Percentiles rank a stretch among this genome's conserved stretches.
Conservation (phyloP, 2,113 vertebrate species). For the Fregetta grallaria region DNA sequence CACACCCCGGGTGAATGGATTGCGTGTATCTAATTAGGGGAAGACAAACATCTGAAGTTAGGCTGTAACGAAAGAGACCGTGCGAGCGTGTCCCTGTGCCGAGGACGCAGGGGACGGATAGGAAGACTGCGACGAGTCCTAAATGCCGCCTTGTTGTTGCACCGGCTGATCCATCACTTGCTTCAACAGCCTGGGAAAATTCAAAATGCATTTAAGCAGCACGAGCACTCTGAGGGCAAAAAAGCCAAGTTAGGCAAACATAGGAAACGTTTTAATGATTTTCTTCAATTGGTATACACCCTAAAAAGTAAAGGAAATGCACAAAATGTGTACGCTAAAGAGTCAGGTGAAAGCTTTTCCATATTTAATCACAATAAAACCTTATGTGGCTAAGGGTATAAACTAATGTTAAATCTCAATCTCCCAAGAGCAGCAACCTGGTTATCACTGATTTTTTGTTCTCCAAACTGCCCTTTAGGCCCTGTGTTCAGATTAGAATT, state of each 20-base stretch:
- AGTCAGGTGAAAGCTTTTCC: background rate
- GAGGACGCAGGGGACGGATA: background rate
- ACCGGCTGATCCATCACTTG: background rate
- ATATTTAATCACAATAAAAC: background rate
- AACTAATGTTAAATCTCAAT: background rate
- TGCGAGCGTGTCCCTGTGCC: background rate
- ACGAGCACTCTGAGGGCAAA: background rate
- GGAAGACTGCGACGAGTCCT: background rate
- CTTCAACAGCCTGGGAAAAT: constrained; percentile 7
- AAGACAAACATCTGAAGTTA: constrained; percentile 15
- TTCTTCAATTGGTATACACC: background rate
- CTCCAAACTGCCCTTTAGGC: background rate
- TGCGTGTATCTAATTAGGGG: constrained; percentile 62
- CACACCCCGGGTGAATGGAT: constrained; percentile 42
- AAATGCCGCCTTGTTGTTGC: background rate
- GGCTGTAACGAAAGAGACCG: background rate
- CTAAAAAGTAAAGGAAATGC: background rate
- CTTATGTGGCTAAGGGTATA: background rate
- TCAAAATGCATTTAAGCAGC: background rate
- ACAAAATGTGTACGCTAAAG: background rate
- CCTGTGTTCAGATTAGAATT: background rate
- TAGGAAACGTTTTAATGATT: background rate
- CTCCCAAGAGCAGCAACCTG: background rate
- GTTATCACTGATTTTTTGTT: background rate
- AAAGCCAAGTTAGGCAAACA: background rate